These are phyloP conservation scores for Caenorhabditis wallacei DNA, from an alignment of 2,888 invertebrate species.

Conservation along the genomic window DNA sequence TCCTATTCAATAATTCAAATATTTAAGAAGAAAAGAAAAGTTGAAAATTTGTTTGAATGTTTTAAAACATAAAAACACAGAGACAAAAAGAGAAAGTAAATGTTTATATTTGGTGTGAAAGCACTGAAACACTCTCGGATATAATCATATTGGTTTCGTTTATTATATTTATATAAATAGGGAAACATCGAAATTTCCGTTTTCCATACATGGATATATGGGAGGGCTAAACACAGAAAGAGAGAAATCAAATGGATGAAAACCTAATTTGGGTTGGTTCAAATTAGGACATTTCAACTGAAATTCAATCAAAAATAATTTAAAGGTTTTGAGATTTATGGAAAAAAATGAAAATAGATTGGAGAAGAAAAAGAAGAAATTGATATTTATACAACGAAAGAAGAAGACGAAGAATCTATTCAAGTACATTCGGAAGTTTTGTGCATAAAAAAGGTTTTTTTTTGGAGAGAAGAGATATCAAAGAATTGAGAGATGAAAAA, in stretches of 20 bases:
- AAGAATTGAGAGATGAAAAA: not conserved
- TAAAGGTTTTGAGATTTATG: slow-evolving; percentile 9
- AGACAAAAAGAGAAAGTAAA: no score
- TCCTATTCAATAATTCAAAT: slow-evolving; percentile 2
- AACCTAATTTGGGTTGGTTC: slow-evolving; percentile 14
- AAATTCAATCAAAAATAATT: slow-evolving; percentile 28
- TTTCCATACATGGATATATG: slow-evolving; percentile 10
- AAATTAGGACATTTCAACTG: slow-evolving; percentile 18
- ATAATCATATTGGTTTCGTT: slow-evolving; percentile 36
- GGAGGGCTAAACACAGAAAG: slow-evolving; percentile 8
- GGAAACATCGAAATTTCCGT: not conserved
- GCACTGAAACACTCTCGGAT: slow-evolving; percentile 24
- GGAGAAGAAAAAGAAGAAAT: not conserved
- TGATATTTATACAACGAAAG: slow-evolving; percentile 2
- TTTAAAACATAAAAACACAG: slow-evolving; percentile 18
- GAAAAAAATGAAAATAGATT: not conserved
- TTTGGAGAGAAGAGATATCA: not conserved
- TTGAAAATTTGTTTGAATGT: slow-evolving; percentile 7
- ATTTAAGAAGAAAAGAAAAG: slow-evolving; percentile 7
- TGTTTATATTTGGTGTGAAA: slow-evolving; percentile 42
- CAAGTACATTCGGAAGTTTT: slow-evolving; percentile 18
- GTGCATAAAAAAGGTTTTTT: slow-evolving; percentile 26
- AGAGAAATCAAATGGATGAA: not conserved
- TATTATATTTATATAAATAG: no score
- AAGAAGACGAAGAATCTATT: no score